Conservation (phyloP, 2,113 vertebrate species). For the Gopherus flavomarginatus region DNA sequence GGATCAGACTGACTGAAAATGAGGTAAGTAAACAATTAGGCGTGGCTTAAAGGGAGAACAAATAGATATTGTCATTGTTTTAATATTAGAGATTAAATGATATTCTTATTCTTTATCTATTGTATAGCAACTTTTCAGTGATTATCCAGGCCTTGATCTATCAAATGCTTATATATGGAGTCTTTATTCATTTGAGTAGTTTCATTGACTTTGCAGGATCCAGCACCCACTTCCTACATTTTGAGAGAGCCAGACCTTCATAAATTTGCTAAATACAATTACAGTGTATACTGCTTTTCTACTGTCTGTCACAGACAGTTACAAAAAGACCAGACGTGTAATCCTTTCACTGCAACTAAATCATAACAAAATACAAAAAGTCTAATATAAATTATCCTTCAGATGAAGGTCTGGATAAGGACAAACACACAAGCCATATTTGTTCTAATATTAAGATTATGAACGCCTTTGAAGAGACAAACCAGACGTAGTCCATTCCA, state of each 20-base stretch:
- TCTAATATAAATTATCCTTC: background rate
- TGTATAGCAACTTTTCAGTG: conserved; percentile 17
- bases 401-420: background rate
- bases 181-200: background rate
- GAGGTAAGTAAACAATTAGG: background rate
- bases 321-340: background rate
- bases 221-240: background rate
- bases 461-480: background rate
- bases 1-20: conserved; percentile 1
- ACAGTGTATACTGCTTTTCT: background rate
- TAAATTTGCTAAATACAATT: background rate
- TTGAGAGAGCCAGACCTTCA: background rate
- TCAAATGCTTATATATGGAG: background rate
- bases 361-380: background rate
- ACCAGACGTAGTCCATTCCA: background rate
- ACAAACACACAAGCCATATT: background rate
- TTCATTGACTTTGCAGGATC: background rate
- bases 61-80: conserved; percentile 3
- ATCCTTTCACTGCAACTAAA: background rate
- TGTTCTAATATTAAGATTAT: background rate
- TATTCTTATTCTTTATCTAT: background rate
- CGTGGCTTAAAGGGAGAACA: conserved; percentile 29
- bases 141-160: background rate
- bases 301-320: background rate
- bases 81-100: background rate